Evolutionary conservation across 1,140 invertebrate genomes (phyloP), one percentile per base, ranked within the genome.

Genomic region (Homalodisca vitripennis): DNA sequence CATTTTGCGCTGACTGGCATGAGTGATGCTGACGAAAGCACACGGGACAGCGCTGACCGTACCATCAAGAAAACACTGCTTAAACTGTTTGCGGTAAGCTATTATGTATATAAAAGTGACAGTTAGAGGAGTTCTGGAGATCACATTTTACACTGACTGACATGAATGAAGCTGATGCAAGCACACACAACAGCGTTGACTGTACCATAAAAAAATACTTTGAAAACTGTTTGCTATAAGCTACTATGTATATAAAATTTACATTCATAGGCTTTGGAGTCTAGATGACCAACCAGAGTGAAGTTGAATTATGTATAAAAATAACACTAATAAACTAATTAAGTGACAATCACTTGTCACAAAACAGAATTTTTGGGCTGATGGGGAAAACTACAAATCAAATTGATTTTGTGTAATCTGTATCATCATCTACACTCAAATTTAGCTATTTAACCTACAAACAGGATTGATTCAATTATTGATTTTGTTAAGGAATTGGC

Each of bases 211-310:
- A 71, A 89, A 95, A 78, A 85, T 88, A n/a, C 85, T 95, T 30
- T 85, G 98, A 70, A 95, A 94, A 81, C 78, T 97, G 24, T 97
- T 98, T 84, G 93, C 93, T 20, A 92, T 94, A 81, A 86, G 82
- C 81, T 73, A 55, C 13, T 14, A 48, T 65, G 22, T 53, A 6
- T 41, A 17, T 17, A 97, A 76, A 97, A 95, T 80, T 83, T 87
- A 17, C 83, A 88, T 73, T 82, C 92, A 71, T 95, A 98, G 74
- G 72, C 74, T 93, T 47, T 85, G 89, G 73, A 85, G 88, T 13
- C 84, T 86, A 26, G 71, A 75, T 77, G 27, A 34, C 74, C 10
- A 26, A 27, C 1, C 22, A 72, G 3, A 26, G 68, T 53, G 69
- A 71, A 64, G 73, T 72, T 10, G 53, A 67, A n/a, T n/a, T 41